Conservation (phyloP, 1,140 invertebrate species). For the Atta texana region DNA sequence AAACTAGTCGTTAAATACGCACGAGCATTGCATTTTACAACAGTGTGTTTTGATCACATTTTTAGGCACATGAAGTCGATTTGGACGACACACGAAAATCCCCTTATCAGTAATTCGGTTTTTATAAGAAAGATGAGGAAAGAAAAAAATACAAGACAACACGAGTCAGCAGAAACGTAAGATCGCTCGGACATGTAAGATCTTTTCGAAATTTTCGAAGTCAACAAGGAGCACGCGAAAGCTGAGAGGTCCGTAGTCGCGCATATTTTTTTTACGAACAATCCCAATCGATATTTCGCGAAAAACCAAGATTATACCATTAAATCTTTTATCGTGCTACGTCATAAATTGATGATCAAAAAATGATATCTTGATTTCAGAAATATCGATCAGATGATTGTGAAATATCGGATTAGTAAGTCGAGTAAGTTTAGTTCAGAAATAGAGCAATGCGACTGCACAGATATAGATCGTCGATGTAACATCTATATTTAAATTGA, state of each 20-base stretch:
- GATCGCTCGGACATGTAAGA: slow-evolving; percentile 27
- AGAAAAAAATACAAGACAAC: slow-evolving; percentile 48
- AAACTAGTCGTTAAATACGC: slow-evolving; percentile 34
- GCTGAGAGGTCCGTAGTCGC: slow-evolving; percentile 67
- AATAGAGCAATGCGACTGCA: slow-evolving; percentile 33
- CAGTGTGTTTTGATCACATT: slow-evolving; percentile 67
- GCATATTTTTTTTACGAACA: slow-evolving; percentile 18
- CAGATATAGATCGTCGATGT: slow-evolving; percentile 22
- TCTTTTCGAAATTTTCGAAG: slow-evolving; percentile 54
- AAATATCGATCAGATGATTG: slow-evolving; percentile 42
- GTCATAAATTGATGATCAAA: neutral
- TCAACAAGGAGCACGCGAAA: slow-evolving; percentile 66
- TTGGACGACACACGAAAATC: slow-evolving; percentile 61
- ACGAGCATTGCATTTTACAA: slow-evolving; percentile 34
- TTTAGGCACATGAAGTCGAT: slow-evolving; percentile 73
- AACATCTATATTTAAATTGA: slow-evolving; percentile 54
- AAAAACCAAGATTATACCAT: neutral
- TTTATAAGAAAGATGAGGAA: slow-evolving; percentile 68
- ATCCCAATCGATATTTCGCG: slow-evolving; percentile 52
- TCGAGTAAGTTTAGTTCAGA: slow-evolving; percentile 56
- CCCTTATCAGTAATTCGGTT: slow-evolving; percentile 59
- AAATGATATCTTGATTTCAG: neutral
- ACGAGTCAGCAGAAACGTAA: slow-evolving; percentile 61
- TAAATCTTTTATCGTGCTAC: neutral
- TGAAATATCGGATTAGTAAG: slow-evolving; percentile 35